Evolutionary conservation across 2,888 invertebrate species (phyloP).

Genomic region (Alsophila aescularia): DNA sequence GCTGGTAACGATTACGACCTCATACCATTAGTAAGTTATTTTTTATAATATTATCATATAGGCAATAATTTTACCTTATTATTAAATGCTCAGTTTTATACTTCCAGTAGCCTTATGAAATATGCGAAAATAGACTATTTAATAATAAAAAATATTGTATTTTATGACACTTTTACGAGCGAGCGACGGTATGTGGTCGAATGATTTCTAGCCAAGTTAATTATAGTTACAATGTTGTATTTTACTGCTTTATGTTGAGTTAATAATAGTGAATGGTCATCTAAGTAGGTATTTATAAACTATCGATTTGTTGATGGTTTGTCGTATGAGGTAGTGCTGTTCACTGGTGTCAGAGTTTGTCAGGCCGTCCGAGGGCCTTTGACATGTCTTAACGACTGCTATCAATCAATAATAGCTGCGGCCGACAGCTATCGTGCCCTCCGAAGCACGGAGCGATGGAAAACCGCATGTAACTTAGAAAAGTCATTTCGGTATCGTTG

Average conservation of each 20-base stretch:
- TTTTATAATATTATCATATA: conserved; percentile 16
- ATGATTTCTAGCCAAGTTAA: conserved; percentile 23
- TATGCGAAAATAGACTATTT: conserved; percentile 46
- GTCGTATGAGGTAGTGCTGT: no score
- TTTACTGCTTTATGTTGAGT: conserved; percentile 28
- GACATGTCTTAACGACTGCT: no score
- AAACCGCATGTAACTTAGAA: no score
- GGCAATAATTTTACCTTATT: conserved; percentile 20
- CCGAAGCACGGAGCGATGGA: no score
- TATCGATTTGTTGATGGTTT: no score
- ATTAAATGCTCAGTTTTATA: conserved; percentile 33
- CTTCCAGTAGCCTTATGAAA: conserved; percentile 44
- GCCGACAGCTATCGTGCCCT: no score
- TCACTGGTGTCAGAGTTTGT: no score
- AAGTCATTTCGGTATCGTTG: no score
- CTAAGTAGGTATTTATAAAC: conserved; percentile 1
- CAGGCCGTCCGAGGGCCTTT: no score
- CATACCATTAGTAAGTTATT: conserved; percentile 19
- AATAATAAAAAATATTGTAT: conserved; percentile 41
- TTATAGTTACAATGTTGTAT: conserved; percentile 33
- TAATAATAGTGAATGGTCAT: conserved; percentile 5
- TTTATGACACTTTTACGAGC: conserved; percentile 38
- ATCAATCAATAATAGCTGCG: no score
- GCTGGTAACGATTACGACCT: conserved; percentile 15
- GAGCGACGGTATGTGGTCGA: conserved; percentile 28